A percentile compares a stretch with the other conserved stretches of the same genome.
These are phyloP conservation scores for Sylvicapra grimmia DNA, from an alignment of 2,113 vertebrate species.

Conservation along the genomic window DNA sequence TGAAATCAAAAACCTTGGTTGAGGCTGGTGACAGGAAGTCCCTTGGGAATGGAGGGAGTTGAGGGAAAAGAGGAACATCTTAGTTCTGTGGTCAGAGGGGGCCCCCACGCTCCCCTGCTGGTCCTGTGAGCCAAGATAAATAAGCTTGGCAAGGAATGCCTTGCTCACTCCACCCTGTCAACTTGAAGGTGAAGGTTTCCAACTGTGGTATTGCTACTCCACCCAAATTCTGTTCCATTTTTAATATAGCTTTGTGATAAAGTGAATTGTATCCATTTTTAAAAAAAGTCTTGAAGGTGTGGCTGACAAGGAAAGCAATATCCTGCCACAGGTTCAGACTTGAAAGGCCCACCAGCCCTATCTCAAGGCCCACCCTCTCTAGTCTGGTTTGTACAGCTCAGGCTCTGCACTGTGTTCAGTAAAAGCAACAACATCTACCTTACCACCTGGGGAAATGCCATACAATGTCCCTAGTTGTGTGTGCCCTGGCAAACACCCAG, in stretches of 20 bases:
- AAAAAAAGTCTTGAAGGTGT: conserved; percentile 46
- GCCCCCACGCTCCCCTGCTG: not conserved
- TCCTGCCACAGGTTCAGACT: conserved; percentile 42
- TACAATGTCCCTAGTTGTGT: conserved; percentile 1
- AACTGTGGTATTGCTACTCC: conserved; percentile 46
- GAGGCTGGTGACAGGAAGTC: not conserved
- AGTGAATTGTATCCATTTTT: conserved; percentile 50
- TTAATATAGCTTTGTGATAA: conserved; percentile 70
- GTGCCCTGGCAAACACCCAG: conserved; percentile 9
- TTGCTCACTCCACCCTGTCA: conserved; percentile 29
- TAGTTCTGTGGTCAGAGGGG: not conserved
- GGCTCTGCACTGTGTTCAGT: conserved; percentile 9
- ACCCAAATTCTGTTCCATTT: conserved; percentile 65
- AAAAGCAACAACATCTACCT: conserved; percentile 8
- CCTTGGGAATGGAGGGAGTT: not conserved
- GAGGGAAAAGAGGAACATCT: conserved; percentile 27
- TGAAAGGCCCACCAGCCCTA: not conserved
- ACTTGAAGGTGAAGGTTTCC: conserved; percentile 34
- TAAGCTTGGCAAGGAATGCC: conserved; percentile 2
- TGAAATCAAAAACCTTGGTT: not conserved
- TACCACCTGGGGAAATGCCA: conserved; percentile 40
- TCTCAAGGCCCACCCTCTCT: not conserved
- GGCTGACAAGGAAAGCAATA: conserved; percentile 56
- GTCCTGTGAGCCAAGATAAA: conserved; percentile 58
- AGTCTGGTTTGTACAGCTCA: not conserved